These are phyloP conservation scores for Callithrix jacchus DNA, from an alignment of 2,113 vertebrate genomes.

Conservation along the genomic window DNA sequence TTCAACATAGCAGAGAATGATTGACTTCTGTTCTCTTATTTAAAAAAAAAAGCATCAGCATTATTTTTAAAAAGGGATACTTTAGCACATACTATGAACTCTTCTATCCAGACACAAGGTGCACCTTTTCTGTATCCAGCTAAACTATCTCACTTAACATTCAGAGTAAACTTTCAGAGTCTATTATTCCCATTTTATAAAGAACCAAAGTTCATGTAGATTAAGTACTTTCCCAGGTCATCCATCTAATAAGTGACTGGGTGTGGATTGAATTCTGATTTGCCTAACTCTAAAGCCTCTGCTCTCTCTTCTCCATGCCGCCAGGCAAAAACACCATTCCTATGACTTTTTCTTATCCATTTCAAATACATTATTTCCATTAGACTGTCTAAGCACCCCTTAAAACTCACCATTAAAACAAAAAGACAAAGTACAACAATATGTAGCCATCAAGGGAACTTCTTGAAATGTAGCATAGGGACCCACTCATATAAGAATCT, in stretches of 20 bases:
- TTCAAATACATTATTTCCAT: slow-evolving; percentile 1
- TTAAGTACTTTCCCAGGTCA: neutral
- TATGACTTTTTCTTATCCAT: neutral
- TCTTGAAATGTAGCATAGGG: neutral
- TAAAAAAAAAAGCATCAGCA: neutral
- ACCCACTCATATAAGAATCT: neutral
- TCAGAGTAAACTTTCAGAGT: neutral
- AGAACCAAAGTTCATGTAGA: neutral
- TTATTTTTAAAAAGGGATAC: neutral
- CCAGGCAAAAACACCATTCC: neutral
- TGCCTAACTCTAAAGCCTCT: neutral
- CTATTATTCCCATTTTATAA: neutral
- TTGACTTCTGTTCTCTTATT: neutral
- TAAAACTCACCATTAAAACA: neutral
- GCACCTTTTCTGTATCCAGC: neutral
- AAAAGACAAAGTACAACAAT: neutral
- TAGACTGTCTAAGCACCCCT: neutral
- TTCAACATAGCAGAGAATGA: neutral
- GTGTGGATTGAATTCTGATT: neutral
- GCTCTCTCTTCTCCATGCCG: neutral
- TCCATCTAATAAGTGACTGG: neutral
- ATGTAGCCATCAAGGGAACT: neutral
- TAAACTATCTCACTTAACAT: neutral
- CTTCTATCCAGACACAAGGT: neutral
- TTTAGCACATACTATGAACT: neutral